A percentile compares a stretch with the other conserved stretches of the same genome.
Evolutionary conservation across 2,113 vertebrate genomes (phyloP).

Genomic region (Steatornis caripensis): DNA sequence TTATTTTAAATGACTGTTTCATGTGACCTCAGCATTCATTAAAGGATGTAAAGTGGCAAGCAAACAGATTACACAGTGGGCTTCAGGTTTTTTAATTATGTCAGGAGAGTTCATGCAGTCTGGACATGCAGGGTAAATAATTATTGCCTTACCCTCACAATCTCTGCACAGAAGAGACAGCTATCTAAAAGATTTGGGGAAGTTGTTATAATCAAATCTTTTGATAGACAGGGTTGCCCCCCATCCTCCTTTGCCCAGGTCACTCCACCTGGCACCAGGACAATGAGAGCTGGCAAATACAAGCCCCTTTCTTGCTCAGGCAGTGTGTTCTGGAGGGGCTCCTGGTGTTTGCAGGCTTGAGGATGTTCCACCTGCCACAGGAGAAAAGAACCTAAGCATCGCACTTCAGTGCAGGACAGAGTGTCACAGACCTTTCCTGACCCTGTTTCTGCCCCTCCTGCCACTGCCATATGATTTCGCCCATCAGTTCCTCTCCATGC

Average conservation of each 20-base stretch:
- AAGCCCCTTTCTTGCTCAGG: fast-evolving
- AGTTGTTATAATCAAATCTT: not conserved
- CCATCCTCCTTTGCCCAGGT: not conserved
- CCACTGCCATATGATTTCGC: not conserved
- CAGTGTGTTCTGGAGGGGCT: not conserved
- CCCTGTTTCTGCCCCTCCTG: not conserved
- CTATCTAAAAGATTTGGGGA: not conserved
- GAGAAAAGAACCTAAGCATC: not conserved
- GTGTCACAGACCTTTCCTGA: not conserved
- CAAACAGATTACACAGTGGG: not conserved
- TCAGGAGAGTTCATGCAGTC: not conserved
- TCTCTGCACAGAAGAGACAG: not conserved
- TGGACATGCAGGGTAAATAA: not conserved
- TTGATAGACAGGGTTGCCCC: not conserved
- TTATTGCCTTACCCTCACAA: not conserved
- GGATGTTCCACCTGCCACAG: not conserved
- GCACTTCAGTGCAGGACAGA: not conserved
- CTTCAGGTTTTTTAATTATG: not conserved
- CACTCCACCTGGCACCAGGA: not conserved
- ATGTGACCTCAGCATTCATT: not conserved
- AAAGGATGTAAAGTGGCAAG: not conserved
- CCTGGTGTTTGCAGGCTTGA: not conserved
- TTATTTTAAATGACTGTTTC: not conserved
- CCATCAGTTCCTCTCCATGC: fast-evolving
- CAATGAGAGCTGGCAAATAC: not conserved